These are phyloP conservation scores for Argopecten irradians DNA, from an alignment of 1,140 invertebrate genomes.

Conservation along the genomic window DNA sequence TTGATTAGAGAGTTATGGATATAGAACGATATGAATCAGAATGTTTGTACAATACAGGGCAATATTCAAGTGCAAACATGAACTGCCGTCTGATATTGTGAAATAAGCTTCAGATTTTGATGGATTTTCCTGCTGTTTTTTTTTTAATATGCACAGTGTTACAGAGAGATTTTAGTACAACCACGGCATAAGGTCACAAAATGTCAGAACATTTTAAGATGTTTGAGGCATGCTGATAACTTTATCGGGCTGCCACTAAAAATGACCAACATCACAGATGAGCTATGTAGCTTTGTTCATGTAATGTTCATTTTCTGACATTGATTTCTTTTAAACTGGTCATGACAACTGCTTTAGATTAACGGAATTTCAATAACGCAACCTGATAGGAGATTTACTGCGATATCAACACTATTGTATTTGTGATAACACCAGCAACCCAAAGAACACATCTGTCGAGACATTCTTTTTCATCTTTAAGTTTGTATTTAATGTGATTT, in stretches of 20 bases:
- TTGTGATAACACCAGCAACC: background rate
- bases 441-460: background rate
- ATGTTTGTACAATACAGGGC: background rate
- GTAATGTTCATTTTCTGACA: background rate
- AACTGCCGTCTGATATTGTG: background rate
- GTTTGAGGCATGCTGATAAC: background rate
- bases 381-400: constrained; percentile 9
- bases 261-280: background rate
- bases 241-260: background rate
- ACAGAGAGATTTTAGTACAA: background rate
- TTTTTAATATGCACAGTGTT: background rate
- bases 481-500: background rate
- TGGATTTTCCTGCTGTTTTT: background rate
- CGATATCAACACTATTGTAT: background rate
- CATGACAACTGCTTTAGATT: background rate
- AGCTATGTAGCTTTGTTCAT: background rate
- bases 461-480: background rate
- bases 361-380: background rate
- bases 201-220: background rate
- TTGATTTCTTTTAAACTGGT: background rate
- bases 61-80: constrained; percentile 6
- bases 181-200: background rate
- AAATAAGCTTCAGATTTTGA: background rate
- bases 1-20: background rate
- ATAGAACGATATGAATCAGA: background rate